These are phyloP conservation scores for Parotia lawesii DNA, from an alignment of 2,113 vertebrate species.

Conservation along the genomic window DNA sequence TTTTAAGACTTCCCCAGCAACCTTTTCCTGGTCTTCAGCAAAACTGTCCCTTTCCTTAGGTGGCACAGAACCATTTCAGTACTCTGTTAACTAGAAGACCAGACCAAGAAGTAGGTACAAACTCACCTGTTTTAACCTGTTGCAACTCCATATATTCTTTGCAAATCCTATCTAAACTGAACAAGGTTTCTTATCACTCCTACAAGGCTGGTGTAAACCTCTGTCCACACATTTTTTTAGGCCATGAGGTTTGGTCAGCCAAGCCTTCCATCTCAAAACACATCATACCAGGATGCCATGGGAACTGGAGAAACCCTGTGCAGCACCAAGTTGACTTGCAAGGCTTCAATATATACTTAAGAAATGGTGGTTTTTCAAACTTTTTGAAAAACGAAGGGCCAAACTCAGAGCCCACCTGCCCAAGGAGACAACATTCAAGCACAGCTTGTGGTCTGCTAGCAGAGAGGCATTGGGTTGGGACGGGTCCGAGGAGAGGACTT, in stretches of 20 bases:
- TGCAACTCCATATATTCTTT: neutral
- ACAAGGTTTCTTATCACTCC: neutral
- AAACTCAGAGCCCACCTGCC: neutral
- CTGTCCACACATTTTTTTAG: neutral
- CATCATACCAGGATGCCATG: neutral
- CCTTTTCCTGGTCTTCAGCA: neutral
- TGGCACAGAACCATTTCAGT: neutral
- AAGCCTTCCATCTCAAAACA: neutral
- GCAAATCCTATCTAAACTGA: neutral
- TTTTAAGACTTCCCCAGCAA: slow-evolving; percentile 6
- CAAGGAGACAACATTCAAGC: neutral
- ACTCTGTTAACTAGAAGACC: neutral
- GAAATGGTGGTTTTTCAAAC: neutral
- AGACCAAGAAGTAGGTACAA: neutral
- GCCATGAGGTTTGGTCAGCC: neutral
- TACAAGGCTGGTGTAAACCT: neutral
- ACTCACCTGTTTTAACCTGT: neutral
- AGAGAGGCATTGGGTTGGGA: neutral
- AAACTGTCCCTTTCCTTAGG: neutral
- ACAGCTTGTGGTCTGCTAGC: neutral
- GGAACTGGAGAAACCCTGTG: neutral
- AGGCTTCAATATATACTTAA: neutral
- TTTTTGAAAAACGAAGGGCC: neutral
- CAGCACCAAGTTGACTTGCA: neutral
- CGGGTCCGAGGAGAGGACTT: neutral